phyloP scores from a whole-genome alignment of 2,888 invertebrate genomes.

The Macroteleia sp. region DNA sequence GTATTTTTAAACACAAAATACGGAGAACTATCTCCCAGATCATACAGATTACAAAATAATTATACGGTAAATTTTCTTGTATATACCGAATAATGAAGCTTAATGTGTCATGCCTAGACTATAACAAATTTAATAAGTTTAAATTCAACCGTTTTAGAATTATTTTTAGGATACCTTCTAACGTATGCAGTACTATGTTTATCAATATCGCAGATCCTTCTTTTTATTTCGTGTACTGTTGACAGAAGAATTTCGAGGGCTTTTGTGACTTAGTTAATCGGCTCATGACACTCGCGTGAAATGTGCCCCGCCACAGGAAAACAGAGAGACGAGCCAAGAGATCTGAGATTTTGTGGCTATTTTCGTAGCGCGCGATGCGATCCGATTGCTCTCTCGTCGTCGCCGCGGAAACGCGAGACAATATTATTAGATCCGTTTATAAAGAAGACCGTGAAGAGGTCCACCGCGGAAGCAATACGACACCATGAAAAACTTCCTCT shows the following conservation, averaged over 20 bases:
- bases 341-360: conserved; percentile 78
- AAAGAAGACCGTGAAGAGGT: conserved; percentile 56
- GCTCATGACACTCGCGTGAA: conserved; percentile 68
- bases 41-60: too few relatives aligned
- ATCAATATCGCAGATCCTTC: conserved; percentile 1
- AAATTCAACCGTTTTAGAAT: too few relatives aligned
- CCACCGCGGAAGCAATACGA: conserved; percentile 58
- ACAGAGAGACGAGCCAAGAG: conserved; percentile 73
- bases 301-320: conserved; percentile 66
- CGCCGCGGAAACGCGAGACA: conserved; percentile 77
- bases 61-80: too few relatives aligned
- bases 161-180: neutral
- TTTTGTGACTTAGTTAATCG: conserved; percentile 65
- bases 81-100: too few relatives aligned
- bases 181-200: neutral
- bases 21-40: too few relatives aligned
- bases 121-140: too few relatives aligned
- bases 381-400: conserved; percentile 75
- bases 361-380: conserved; percentile 74
- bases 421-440: conserved; percentile 77
- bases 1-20: too few relatives aligned
- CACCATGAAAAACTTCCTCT: conserved; percentile 50
- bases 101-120: too few relatives aligned
- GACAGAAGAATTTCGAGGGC: conserved; percentile 50
- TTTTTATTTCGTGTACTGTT: conserved; percentile 20